These are phyloP conservation scores for Spermophilus dauricus DNA, from an alignment of 2,113 vertebrate genomes.

Conservation along the genomic window DNA sequence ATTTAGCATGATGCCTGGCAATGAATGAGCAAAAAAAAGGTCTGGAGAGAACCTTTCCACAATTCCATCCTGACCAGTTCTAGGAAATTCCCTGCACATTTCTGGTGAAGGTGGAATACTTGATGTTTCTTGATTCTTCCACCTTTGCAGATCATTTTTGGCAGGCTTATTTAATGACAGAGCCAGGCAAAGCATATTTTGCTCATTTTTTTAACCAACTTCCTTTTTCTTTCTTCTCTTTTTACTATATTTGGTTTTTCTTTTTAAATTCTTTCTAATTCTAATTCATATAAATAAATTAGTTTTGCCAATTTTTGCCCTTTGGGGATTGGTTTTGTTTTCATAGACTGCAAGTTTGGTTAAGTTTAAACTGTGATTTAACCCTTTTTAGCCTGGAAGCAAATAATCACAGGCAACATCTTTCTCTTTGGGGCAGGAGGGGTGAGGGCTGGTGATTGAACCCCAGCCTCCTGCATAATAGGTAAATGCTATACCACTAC, in stretches of 20 bases:
- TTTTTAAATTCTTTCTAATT: conserved; percentile 52
- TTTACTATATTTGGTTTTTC: conserved; percentile 41
- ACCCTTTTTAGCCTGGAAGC: neutral
- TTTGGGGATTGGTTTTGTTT: conserved; percentile 40
- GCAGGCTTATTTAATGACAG: conserved; percentile 2
- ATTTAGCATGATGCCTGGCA: neutral
- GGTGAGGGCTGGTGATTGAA: neutral
- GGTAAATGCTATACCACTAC: neutral
- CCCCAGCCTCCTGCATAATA: neutral
- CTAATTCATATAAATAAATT: conserved; percentile 51
- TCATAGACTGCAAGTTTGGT: neutral
- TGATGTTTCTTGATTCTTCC: neutral
- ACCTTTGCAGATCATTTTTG: conserved; percentile 21
- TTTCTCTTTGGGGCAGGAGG: neutral
- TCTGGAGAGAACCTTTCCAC: neutral
- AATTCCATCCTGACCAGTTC: conserved; percentile 24
- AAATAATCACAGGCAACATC: neutral
- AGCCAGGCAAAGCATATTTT: conserved; percentile 66
- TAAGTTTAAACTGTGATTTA: conserved; percentile 27
- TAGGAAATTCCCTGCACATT: conserved; percentile 38
- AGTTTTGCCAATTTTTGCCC: neutral
- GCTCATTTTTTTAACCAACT: conserved; percentile 49
- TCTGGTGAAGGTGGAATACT: neutral
- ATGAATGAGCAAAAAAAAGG: conserved; percentile 14
- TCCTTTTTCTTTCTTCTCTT: neutral